Percentiles rank a stretch among this genome's conserved stretches.
Conservation (phyloP, 2,113 vertebrate species). For the Notothenia coriiceps region DNA sequence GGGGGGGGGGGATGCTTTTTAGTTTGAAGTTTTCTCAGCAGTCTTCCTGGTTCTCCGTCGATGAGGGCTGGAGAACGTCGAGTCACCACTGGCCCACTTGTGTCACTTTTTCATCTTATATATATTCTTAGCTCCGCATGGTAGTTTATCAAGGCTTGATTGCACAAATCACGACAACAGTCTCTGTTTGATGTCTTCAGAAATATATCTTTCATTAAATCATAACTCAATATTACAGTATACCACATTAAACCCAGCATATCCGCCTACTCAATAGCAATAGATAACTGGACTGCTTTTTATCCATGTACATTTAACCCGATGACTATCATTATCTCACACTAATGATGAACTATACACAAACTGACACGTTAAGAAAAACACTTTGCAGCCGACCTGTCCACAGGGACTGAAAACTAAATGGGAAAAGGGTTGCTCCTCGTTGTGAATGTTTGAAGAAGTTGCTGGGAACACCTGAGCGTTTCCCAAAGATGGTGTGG, state of each 20-base stretch:
- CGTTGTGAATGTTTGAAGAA: constrained; percentile 49
- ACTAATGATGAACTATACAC: constrained; percentile 62
- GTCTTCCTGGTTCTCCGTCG: constrained; percentile 70
- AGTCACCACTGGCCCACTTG: constrained; percentile 47
- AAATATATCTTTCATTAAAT: constrained; percentile 53
- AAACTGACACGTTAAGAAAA: constrained; percentile 63
- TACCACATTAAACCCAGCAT: constrained; percentile 63
- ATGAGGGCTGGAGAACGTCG: constrained; percentile 52
- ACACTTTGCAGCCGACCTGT: constrained; percentile 57
- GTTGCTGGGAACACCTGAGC: constrained; percentile 35
- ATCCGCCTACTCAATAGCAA: constrained; percentile 45
- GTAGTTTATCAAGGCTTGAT: constrained; percentile 78
- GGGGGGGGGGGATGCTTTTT: constrained; percentile 58
- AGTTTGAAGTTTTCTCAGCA: constrained; percentile 53
- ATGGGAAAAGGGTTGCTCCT: constrained; percentile 59
- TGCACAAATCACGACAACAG: constrained; percentile 82
- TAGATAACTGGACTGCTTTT: constrained; percentile 60
- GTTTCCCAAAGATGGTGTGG: constrained; percentile 11
- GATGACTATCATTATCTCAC: constrained; percentile 62
- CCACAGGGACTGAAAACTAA: constrained; percentile 73
- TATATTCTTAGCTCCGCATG: constrained; percentile 65
- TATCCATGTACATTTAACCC: constrained; percentile 63
- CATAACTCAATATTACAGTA: constrained; percentile 56
- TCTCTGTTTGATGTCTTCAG: constrained; percentile 81
- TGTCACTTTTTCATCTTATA: constrained; percentile 62